Conservation (phyloP, 2,797 vertebrate species). For the Heteromormyrus szaboi region DNA sequence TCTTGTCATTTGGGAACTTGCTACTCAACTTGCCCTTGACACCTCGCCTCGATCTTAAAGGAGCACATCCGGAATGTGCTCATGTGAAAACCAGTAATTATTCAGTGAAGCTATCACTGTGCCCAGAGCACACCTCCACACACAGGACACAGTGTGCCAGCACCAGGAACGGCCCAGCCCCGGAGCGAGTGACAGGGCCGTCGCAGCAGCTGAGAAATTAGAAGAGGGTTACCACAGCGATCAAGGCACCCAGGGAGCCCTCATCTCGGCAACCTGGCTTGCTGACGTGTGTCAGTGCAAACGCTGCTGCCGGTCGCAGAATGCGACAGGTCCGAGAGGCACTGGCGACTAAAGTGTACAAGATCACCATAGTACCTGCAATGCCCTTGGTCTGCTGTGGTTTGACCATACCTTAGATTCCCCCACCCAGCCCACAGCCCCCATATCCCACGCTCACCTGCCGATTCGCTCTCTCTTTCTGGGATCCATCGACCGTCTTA, state of each 20-base stretch:
- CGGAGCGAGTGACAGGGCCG: background rate
- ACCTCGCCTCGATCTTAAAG: background rate
- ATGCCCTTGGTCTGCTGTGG: background rate
- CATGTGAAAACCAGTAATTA: slow-evolving; percentile 11
- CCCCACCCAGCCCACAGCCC: slow-evolving; percentile 16
- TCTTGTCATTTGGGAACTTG: slow-evolving; percentile 4
- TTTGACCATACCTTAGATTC: slow-evolving; percentile 26
- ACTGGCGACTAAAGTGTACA: background rate
- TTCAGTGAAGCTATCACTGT: background rate
- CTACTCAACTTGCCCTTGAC: slow-evolving; percentile 1
- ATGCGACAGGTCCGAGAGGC: background rate
- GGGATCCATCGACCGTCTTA: slow-evolving; percentile 29
- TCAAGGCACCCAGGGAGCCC: slow-evolving; percentile 24
- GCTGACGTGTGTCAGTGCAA: slow-evolving; percentile 11
- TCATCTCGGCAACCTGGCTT: slow-evolving; percentile 14
- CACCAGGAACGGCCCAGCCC: background rate
- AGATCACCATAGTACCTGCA: background rate
- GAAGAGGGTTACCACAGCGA: slow-evolving; percentile 27
- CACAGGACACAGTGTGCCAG: slow-evolving; percentile 12
- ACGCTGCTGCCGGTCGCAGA: background rate
- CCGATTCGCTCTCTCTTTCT: slow-evolving; percentile 23
- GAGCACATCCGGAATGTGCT: background rate
- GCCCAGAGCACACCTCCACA: slow-evolving; percentile 13
- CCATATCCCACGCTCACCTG: slow-evolving; percentile 31
- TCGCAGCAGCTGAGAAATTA: slow-evolving; percentile 22